A percentile compares a stretch with the other conserved stretches of the same genome.
Conservation (phyloP, 2,113 vertebrate species). For the Platycercus adscitus region DNA sequence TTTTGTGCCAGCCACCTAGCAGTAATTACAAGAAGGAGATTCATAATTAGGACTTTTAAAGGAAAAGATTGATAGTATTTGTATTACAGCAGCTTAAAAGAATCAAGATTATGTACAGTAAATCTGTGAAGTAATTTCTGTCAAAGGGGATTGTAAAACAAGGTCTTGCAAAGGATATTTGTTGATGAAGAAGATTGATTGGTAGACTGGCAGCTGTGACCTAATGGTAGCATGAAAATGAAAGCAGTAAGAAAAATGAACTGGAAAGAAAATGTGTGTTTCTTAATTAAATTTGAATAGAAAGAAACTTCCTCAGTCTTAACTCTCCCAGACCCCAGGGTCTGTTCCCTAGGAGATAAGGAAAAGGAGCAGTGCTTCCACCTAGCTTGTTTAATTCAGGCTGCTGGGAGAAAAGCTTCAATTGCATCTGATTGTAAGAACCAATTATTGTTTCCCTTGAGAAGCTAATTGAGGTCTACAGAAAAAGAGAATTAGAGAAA, state of each 20-base stretch:
- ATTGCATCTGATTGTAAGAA: neutral
- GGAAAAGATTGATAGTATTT: neutral
- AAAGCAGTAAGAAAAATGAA: slow-evolving; percentile 11
- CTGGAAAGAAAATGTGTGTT: neutral
- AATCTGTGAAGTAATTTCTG: neutral
- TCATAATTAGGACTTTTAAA: neutral
- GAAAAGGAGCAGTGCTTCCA: neutral
- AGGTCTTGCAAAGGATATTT: neutral
- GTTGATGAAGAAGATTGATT: neutral
- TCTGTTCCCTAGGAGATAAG: neutral
- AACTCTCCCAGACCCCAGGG: neutral
- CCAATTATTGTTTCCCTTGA: neutral
- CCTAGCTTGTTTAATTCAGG: slow-evolving; percentile 11
- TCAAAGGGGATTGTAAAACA: neutral
- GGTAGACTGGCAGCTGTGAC: neutral
- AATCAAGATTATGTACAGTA: neutral
- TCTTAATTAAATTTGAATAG: neutral
- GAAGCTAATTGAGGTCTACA: neutral
- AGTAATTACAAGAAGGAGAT: neutral
- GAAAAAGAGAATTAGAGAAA: slow-evolving; percentile 5
- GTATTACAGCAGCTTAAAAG: neutral
- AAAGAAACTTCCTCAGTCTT: neutral
- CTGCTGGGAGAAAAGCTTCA: slow-evolving; percentile 14
- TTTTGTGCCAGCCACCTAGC: neutral
- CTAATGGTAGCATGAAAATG: neutral